phyloP scores from a whole-genome alignment of 1,140 invertebrate genomes.

The Drosophila nasuta region DNA sequence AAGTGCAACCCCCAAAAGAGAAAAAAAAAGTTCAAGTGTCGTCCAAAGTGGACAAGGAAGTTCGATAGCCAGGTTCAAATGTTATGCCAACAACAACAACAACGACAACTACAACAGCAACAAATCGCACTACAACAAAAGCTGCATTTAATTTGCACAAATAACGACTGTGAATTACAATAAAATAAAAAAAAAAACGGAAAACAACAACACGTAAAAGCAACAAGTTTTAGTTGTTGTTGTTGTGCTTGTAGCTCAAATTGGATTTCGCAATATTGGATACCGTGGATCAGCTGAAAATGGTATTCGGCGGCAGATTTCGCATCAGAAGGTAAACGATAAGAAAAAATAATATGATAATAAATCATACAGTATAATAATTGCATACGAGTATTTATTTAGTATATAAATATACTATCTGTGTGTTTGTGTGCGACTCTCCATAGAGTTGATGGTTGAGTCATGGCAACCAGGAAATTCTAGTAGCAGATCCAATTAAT shows the following conservation, averaged over 20 bases:
- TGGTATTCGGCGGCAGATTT: conserved; percentile 83
- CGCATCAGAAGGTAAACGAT: conserved; percentile 79
- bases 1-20: conserved; percentile 27
- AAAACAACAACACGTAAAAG: conserved; percentile 21
- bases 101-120: conserved; percentile 19
- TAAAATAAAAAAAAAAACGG: conserved; percentile 40
- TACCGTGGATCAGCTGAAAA: conserved; percentile 76
- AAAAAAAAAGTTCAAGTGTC: conserved; percentile 21
- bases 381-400: conserved; percentile 2
- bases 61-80: conserved; percentile 69
- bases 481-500: conserved; percentile 24
- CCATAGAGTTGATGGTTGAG: conserved; percentile 1
- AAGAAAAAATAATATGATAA: conserved; percentile 15
- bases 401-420: too few relatives aligned
- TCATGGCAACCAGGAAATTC: conserved; percentile 40
- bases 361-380: conserved; percentile 22
- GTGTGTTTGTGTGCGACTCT: neutral
- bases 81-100: conserved; percentile 53
- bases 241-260: conserved; percentile 51
- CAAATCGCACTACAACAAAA: conserved; percentile 37
- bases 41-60: conserved; percentile 57
- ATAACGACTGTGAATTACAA: conserved; percentile 55
- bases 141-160: conserved; percentile 67
- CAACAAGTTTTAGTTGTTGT: conserved; percentile 35
- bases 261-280: conserved; percentile 81